Evolutionary conservation across 2,888 invertebrate species (phyloP).

Genomic region (Tipula unca): DNA sequence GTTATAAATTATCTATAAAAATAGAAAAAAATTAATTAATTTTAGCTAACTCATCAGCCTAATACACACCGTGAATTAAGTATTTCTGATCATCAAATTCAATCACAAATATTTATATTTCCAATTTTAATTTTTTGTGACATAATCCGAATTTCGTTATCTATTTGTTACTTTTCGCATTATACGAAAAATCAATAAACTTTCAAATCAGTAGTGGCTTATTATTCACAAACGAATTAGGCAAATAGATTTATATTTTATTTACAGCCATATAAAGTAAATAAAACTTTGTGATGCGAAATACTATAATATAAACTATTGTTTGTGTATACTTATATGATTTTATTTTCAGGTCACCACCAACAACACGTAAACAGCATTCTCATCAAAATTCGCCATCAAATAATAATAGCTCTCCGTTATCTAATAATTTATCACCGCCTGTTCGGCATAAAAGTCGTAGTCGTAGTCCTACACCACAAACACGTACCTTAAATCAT

Average conservation of each 20-base stretch:
- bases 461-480: conserved; percentile 46
- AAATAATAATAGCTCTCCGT: conserved; percentile 28
- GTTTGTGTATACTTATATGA: neutral
- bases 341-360: conserved; percentile 36
- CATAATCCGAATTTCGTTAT: neutral
- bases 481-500: conserved; percentile 42
- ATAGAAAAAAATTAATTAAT: neutral
- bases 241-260: neutral
- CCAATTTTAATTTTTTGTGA: neutral
- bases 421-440: conserved; percentile 29
- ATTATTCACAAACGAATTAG: neutral
- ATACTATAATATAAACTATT: neutral
- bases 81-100: neutral
- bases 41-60: neutral
- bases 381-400: conserved; percentile 21
- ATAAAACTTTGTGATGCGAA: neutral
- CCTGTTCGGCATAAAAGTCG: conserved; percentile 36
- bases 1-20: neutral
- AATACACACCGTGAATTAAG: neutral
- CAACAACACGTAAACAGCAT: conserved; percentile 35
- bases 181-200: neutral
- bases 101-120: neutral
- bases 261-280: conserved; percentile 15
- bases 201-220: neutral
- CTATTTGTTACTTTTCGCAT: neutral